Evolutionary conservation across 2,113 vertebrate genomes (phyloP), one percentile per base, ranked within the genome.

Genomic region (Caretta caretta): DNA sequence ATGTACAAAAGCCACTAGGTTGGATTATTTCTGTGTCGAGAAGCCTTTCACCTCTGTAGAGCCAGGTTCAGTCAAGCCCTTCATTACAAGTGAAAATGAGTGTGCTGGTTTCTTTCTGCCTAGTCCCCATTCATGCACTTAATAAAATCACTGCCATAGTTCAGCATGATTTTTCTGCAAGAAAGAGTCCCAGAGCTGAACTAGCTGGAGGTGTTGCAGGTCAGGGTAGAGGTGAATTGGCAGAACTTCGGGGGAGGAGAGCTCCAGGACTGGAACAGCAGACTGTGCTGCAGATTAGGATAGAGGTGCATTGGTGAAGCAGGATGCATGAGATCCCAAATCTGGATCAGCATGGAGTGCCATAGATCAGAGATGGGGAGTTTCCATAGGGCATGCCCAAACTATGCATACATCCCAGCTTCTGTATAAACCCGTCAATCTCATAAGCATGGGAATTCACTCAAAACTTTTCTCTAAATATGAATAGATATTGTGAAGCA

Each of bases 21-120:
- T 96, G 80, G 59, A 90, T 93, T 96, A 88, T 84, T 94, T 96
- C 82, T 84, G 35, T 82, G 59, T 89, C 82, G 91, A 51, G 82
- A 87, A 96, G 19, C 25, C n/a, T 96, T 59, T 88, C 85, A 94
- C 48, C 59, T 96, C 88, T 59, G 50, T 79, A 90, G 54, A 93
- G 56, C 76, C 85, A 81, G 72, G 80, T 96, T 94, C 11, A 13
- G 8, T 62, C 87, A 82, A 93, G 56, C 42, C 20, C 1, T 3
- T 86, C 38, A 84, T 92, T 95, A 14, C 8, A 24, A 78, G 53
- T 91, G 48, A 75, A 92, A 95, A 82, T 62, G 2, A 85, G 72
- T 22, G 6, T 75, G 3, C 75, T 84, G 69, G 25, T 89, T 50
- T 93, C 51, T 89, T 94, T 96, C 50, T 92, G 29, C 29, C 50